Evolutionary conservation across 2,888 invertebrate species (phyloP), one percentile per base, ranked within the genome.

Genomic region (Microctonus brassicae): DNA sequence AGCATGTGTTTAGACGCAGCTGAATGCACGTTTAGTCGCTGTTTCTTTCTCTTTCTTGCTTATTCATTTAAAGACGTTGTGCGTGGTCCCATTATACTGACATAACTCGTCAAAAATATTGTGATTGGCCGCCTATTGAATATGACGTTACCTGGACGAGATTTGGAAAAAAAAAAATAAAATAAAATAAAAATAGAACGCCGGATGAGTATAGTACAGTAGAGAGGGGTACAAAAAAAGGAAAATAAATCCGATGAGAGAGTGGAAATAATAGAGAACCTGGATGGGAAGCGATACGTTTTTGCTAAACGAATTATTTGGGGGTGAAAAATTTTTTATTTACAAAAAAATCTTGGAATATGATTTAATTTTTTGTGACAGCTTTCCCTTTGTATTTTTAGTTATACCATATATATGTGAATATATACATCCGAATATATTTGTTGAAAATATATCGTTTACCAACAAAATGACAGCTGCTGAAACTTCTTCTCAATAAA

Each of bases 91-190:
- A 85, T 86, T 86, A 84, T 85, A 76, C 82, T 82, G 84, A 81
- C 86, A 85, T 85, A 87, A 86, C 85, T 86, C 84, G 86, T 87
- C 86, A 86, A 86, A 87, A 87, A 86, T 87, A 86, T 87, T 87
- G 87, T 86, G 87, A 87, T 87, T 86, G 85, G 87, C 78, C 75
- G 79, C 73, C 71, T 77, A 79, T 77, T 78, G 80, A 82, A 81
- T 82, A 82, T 84, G 86, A 85, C 83, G 84, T 84, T 85, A 86
- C 84, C 83, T 82, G 73, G 73, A 73, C 72, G 55, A 61, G 42
- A 53, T 68, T 61, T 62, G 26, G 26, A 20, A 47, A 47, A 29
- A 33, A 29, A 63, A 57, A 53, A 29, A 29, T 47, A 47, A 29
- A 33, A 29, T 57, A 57, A 53, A 29, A 29, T 47, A 53, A 63